phyloP scores from a whole-genome alignment of 1,140 invertebrate species.

The Aphelenchoides fujianensis region DNA sequence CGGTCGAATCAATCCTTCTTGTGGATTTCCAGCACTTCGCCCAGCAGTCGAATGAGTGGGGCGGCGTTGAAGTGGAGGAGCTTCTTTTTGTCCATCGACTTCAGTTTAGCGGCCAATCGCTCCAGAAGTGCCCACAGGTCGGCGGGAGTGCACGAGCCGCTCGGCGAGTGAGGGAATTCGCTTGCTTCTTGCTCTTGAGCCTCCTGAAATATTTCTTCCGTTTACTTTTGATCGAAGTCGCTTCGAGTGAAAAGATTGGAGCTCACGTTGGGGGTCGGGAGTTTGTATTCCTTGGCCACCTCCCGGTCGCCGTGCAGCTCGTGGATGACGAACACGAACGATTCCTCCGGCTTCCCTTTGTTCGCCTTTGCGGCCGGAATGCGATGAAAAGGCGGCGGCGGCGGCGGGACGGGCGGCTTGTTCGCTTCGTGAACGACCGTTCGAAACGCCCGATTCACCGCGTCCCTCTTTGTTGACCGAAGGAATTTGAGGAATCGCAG shows the following conservation, averaged over 20 bases:
- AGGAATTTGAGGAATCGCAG: slow-evolving; percentile 8
- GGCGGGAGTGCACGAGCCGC: not conserved
- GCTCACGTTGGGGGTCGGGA: not conserved
- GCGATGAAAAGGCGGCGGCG: too few relatives aligned
- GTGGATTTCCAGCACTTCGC: too few relatives aligned
- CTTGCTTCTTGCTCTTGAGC: too few relatives aligned
- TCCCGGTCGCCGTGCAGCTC: not conserved
- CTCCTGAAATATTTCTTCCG: too few relatives aligned
- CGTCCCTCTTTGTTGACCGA: not conserved
- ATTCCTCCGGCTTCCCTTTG: not conserved
- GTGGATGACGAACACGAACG: not conserved
- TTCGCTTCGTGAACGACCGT: not conserved
- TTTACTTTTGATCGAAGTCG: too few relatives aligned
- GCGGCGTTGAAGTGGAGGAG: not conserved
- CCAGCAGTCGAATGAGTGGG: not conserved
- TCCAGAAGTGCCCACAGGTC: not conserved
- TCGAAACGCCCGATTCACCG: not conserved
- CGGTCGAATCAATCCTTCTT: too few relatives aligned
- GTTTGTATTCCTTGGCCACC: not conserved
- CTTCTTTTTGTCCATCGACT: not conserved
- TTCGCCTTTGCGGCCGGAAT: not conserved
- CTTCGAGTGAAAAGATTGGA: not conserved
- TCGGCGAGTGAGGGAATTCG: not conserved
- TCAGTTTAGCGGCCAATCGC: not conserved
- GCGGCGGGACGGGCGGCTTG: not conserved